Evolutionary conservation across 2,797 vertebrate genomes (phyloP), one percentile per base, ranked within the genome.

Genomic region (Sorex maritimensis): DNA sequence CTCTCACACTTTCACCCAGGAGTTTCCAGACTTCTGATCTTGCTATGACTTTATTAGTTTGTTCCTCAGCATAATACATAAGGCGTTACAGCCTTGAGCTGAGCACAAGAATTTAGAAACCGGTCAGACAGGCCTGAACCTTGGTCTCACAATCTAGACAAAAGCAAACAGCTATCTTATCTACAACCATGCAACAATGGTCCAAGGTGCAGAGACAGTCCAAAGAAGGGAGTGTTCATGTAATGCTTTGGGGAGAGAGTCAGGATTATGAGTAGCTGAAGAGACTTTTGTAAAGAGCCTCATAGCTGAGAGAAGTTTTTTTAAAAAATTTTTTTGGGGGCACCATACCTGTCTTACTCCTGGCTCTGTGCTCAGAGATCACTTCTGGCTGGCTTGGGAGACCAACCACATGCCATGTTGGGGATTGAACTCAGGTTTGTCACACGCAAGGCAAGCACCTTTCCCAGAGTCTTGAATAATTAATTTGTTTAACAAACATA

Each of bases 401-500:
- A 55, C 52, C 17, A 55, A 55, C 14, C 13, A 17, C 13, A 17
- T 55, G 52, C 52, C 52, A 55, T 44, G 41, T 44, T 7, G 52
- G 13, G 17, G 14, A 55, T 55, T 17, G 17, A 55, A 55, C 52
- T 55, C 13, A 55, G 11, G 52, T 52, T 52, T 11, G 52, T 52
- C 15, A 15, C 15, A 52, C 15, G 52, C 11, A 5, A 52, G 52
- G 9, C 52, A 52, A 52, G 13, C 52, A 55, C 13, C 52, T 44
- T 44, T 5, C 7, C 41, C 41, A 44, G 15, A 55, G 15, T 55
- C 11, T 55, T 49, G 63, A 90, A 79, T 23, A 77, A 65, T 86
- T 89, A 10, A 41, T 49, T 90, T 92, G n/a, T 44, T 75, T 90
- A 52, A 49, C 61, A 80, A 80, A 79, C 79, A 63, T 23, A 28